Base-by-base conservation (phyloP, 35 echinoderm and acorn worm genomes). In the Acanthaster planci region DNA sequence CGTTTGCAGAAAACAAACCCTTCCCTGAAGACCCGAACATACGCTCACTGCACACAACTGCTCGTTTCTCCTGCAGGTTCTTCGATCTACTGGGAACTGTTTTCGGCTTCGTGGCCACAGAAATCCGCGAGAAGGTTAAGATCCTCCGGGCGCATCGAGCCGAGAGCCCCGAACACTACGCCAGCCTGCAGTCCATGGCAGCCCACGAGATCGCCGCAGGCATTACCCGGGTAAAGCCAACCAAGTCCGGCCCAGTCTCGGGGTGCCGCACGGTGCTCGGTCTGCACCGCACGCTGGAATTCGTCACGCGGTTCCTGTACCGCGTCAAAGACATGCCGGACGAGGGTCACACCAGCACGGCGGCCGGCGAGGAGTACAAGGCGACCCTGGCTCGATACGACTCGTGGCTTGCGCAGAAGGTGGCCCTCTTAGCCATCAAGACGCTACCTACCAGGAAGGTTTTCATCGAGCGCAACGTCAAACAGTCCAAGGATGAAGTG, bases 31-130 rank as follows among this genome's bases (percentile, higher is more conserved):
- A n/a, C n/a, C n/a, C n/a, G n/a, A n/a, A n/a, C n/a, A n/a, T n/a
- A n/a, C n/a, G n/a, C n/a, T n/a, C n/a, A n/a, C n/a, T n/a, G n/a
- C n/a, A n/a, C n/a, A n/a, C n/a, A 58, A 16, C 32, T 39, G 14
- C 12, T 19, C 14, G 19, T 55, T 50, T 78, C 80, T 76, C 26
- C 80, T 68, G 17, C 37, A 95, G 93, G 35, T 84, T 95, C 23
- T 82, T 95, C 57, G 67, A 86, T 19, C 90, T 92, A 76, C 80
- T 95, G 81, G 93, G 93, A 2, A 91, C 89, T 0, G 52, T 91
- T 5, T 95, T 95, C 50, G 55, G 80, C 23, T 95, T 95, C 51
- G 86, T 95, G 19, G 80, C 93, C 5, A 78, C 40, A 16, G 93
- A 95, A 57, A 81, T 95, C 8, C 83, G 60, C 72, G 80, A 54